A percentile compares a stretch with the other conserved stretches of the same genome.
Conservation (phyloP, 2,888 invertebrate species). For the Coecobrya sp. region DNA sequence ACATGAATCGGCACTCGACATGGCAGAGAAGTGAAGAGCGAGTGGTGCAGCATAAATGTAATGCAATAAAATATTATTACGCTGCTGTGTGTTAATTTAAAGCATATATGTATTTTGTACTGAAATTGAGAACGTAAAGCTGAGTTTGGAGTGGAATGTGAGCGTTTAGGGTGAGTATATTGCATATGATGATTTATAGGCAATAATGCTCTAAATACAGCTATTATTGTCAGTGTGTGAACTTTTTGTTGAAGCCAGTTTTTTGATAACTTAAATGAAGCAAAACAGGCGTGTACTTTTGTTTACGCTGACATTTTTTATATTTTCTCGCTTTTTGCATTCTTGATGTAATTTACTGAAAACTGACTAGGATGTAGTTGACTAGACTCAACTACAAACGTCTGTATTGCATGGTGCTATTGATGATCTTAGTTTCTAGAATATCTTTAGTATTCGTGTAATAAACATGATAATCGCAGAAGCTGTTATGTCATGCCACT, state of each 20-base stretch:
- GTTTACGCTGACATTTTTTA: constrained; percentile 40
- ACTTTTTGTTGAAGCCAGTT: constrained; percentile 23
- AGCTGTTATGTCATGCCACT: background rate
- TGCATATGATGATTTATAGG: background rate
- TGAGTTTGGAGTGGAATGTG: background rate
- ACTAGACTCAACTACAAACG: background rate
- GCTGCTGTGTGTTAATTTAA: background rate
- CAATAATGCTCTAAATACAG: constrained; percentile 25
- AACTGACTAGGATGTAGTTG: constrained; percentile 40
- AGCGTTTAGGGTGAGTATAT: background rate
- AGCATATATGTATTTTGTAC: background rate
- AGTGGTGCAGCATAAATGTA: constrained; percentile 20
- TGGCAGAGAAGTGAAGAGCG: background rate
- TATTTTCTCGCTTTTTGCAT: background rate
- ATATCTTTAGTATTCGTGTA: background rate
- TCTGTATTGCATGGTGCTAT: background rate
- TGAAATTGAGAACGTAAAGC: background rate
- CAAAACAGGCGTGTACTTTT: constrained; percentile 39
- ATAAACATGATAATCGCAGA: background rate
- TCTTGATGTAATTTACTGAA: constrained; percentile 38
- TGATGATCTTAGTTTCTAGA: background rate
- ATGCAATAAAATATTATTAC: background rate
- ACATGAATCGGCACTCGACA: constrained; percentile 67
- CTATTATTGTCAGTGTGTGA: constrained; percentile 30
- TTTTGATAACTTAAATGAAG: constrained; percentile 10